A percentile compares a stretch with the other conserved stretches of the same genome.
Conservation (phyloP, 2,113 vertebrate species). For the Forbesichthys agassizii region DNA sequence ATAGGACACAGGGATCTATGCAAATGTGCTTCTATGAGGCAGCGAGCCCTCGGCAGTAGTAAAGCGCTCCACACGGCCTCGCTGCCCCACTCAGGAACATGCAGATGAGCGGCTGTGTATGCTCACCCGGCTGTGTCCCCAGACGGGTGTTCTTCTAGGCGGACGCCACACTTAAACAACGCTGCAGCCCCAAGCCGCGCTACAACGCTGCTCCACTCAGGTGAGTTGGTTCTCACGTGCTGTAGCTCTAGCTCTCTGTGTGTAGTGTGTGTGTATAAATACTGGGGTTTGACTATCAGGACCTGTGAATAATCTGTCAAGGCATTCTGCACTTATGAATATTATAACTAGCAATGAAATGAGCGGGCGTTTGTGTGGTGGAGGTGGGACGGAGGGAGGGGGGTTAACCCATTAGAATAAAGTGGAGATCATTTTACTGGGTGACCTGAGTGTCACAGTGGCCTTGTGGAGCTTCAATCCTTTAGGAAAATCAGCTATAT, state of each 20-base stretch:
- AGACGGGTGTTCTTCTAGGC: conserved; percentile 12
- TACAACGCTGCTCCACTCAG: conserved; percentile 27
- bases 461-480: conserved; percentile 80
- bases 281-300: conserved; percentile 26
- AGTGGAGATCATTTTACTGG: conserved; percentile 85
- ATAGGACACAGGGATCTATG: conserved; percentile 84
- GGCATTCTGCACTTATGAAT: conserved; percentile 80
- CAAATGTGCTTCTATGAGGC: conserved; percentile 78
- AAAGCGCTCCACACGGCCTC: conserved; percentile 57
- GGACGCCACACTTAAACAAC: conserved; percentile 3
- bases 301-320: conserved; percentile 34
- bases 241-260: conserved; percentile 12
- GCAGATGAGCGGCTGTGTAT: conserved; percentile 54
- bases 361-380: conserved; percentile 31
- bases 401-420: conserved; percentile 86
- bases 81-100: conserved; percentile 72
- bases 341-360: conserved; percentile 79
- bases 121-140: conserved; percentile 40
- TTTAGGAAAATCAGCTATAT: conserved; percentile 89
- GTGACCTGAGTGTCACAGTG: conserved; percentile 73
- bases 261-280: conserved; percentile 46
- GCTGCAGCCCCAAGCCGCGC: background rate
- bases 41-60: conserved; percentile 58
- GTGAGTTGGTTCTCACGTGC: conserved; percentile 40
- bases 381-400: conserved; percentile 22